Percentiles rank a stretch among this genome's conserved stretches.
phyloP scores from a whole-genome alignment of 2,113 vertebrate species.

The Spea multiplicata region DNA sequence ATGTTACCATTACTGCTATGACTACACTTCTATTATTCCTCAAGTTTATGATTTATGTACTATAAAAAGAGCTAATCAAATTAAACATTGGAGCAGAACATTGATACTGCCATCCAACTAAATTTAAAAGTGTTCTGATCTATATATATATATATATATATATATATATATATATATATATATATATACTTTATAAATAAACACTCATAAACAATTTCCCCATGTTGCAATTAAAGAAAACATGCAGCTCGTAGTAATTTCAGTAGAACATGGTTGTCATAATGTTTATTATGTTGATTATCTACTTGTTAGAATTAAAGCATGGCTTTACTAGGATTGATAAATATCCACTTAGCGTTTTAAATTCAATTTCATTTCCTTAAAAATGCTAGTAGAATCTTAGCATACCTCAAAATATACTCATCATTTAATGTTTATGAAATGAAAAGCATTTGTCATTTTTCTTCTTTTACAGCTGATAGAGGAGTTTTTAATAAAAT shows the following conservation, averaged over 20 bases:
- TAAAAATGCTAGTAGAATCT: neutral
- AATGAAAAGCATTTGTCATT: conserved; percentile 1
- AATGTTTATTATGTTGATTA: conserved; percentile 23
- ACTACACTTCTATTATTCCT: too few species aligned
- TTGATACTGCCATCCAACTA: too few species aligned
- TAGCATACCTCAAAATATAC: neutral
- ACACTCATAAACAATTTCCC: neutral
- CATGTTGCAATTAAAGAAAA: conserved; percentile 27
- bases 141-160: too few species aligned
- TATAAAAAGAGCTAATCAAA: too few species aligned
- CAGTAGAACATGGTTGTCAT: conserved; percentile 44
- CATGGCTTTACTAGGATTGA: neutral
- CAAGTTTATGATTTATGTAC: too few species aligned
- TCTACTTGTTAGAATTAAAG: neutral
- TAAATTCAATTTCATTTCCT: neutral
- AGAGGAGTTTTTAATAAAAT: conserved; percentile 9
- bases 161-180: conserved; percentile 11
- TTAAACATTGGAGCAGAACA: too few species aligned
- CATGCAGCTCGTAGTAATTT: neutral
- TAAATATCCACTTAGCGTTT: neutral
- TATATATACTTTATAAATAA: conserved; percentile 37
- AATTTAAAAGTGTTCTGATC: too few species aligned
- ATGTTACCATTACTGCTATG: too few species aligned
- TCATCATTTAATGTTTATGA: neutral
- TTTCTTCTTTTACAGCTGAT: neutral